phyloP scores from a whole-genome alignment of 1,140 invertebrate genomes.

The Hormaphis cornu region DNA sequence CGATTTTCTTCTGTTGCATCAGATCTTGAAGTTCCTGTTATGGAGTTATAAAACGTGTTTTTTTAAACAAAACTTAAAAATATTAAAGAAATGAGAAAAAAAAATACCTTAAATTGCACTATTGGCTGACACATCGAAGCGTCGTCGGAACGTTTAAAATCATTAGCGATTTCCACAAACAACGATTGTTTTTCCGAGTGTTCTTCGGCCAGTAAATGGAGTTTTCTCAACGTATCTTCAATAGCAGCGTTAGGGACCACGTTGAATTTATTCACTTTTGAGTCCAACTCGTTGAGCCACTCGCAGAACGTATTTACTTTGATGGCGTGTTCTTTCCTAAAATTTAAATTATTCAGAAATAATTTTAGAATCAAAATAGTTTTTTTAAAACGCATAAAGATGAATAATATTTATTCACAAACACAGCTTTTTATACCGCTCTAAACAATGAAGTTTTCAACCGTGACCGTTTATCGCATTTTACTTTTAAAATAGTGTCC shows the following conservation, averaged over 20 bases:
- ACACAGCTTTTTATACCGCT: no score
- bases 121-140: conserved; percentile 38
- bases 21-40: conserved; percentile 58
- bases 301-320: conserved; percentile 70
- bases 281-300: conserved; percentile 69
- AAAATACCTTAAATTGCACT: neutral
- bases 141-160: conserved; percentile 63
- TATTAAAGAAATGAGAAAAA: neutral
- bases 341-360: no score
- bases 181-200: conserved; percentile 65
- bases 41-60: neutral
- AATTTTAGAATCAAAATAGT: no score
- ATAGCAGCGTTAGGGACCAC: conserved; percentile 42
- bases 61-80: neutral
- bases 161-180: conserved; percentile 65
- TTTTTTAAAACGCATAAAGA: no score
- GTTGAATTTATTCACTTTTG: conserved; percentile 64
- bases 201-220: conserved; percentile 69
- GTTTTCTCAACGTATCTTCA: conserved; percentile 62
- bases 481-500: no score
- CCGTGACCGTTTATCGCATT: no score
- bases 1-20: conserved; percentile 60
- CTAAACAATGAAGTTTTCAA: no score
- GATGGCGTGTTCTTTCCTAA: conserved; percentile 70
- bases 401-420: no score